Percentiles rank a stretch among this genome's conserved stretches.
Evolutionary conservation across 2,888 invertebrate species (phyloP).

Genomic region (Lepidochrysops patricia): DNA sequence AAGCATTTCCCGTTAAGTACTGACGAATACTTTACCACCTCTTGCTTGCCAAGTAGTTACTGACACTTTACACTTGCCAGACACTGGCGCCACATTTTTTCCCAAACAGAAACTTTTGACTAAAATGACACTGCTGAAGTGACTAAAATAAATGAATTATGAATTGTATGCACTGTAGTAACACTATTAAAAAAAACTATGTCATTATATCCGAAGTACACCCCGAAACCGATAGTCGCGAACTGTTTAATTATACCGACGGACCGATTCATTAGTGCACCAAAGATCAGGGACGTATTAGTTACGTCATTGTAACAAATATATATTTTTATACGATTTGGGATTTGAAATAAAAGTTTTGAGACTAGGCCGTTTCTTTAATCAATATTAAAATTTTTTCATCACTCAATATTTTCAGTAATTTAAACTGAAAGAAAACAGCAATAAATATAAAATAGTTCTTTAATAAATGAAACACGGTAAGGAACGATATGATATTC

Average conservation of each 20-base stretch:
- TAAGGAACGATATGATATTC: too few species aligned
- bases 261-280: conserved; percentile 69
- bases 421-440: too few species aligned
- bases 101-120: too few species aligned
- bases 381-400: too few species aligned
- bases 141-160: not conserved
- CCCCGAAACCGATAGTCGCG: conserved; percentile 49
- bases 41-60: not conserved
- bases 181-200: not conserved
- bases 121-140: not conserved
- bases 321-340: too few species aligned
- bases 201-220: not conserved
- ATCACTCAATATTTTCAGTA: too few species aligned
- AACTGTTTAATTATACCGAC: conserved; percentile 69
- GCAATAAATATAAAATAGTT: not conserved
- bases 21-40: too few species aligned
- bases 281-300: conserved; percentile 48
- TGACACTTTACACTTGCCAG: too few species aligned
- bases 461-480: not conserved
- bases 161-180: not conserved
- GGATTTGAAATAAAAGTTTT: too few species aligned
- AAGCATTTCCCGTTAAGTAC: too few species aligned
- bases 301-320: conserved; percentile 2
- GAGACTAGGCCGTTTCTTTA: too few species aligned
- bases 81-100: too few species aligned